These are phyloP conservation scores for Urocynchramus pylzowi DNA, from an alignment of 2,113 vertebrate genomes.

Conservation along the genomic window DNA sequence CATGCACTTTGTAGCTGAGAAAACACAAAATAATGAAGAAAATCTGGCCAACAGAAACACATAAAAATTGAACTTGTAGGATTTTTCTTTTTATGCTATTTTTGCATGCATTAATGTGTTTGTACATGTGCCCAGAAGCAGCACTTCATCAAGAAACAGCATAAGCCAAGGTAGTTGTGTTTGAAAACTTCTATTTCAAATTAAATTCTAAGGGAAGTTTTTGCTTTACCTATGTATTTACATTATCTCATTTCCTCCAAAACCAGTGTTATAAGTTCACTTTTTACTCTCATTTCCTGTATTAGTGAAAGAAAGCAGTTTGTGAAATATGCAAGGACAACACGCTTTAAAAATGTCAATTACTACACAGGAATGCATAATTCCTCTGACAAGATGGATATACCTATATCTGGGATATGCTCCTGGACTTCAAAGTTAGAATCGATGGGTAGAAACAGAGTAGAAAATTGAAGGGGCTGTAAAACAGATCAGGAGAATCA, in stretches of 20 bases:
- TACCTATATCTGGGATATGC: not conserved
- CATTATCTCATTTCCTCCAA: not conserved
- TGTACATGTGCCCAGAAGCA: not conserved
- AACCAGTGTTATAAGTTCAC: not conserved
- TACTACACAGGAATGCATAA: not conserved
- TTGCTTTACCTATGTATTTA: not conserved
- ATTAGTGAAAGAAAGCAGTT: not conserved
- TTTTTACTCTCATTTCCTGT: accelerated
- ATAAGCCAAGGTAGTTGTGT: not conserved
- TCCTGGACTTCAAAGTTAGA: not conserved
- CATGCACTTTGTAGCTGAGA: not conserved
- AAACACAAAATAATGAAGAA: not conserved
- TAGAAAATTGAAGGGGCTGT: not conserved
- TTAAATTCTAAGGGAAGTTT: not conserved
- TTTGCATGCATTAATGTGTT: not conserved
- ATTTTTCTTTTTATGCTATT: not conserved
- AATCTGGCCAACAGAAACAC: not conserved
- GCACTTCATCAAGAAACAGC: not conserved
- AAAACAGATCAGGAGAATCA: not conserved
- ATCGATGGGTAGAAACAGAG: not conserved
- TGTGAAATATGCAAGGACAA: not conserved
- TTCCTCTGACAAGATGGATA: not conserved
- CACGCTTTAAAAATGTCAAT: not conserved
- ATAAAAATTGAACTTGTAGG: not conserved
- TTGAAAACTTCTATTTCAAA: not conserved